phyloP scores from a whole-genome alignment of 2,888 invertebrate genomes.

The Bellardia bayeri region DNA sequence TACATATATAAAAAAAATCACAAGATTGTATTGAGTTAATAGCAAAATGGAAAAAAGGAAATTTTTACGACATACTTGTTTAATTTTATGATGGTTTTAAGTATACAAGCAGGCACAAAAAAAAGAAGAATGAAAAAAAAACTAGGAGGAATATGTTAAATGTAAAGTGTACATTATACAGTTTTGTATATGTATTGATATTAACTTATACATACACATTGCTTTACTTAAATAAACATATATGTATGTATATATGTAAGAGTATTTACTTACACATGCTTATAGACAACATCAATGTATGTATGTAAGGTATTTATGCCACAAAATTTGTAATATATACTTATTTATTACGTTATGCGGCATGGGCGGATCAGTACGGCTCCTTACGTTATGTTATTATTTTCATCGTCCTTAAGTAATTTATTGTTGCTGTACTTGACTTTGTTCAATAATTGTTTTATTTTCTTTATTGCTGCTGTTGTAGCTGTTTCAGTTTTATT shows the following conservation, averaged over 20 bases:
- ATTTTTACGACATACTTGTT: conserved; percentile 44
- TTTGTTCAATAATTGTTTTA: conserved; percentile 53
- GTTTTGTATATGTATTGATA: not conserved
- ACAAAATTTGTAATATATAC: conserved; percentile 27
- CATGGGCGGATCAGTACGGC: not conserved
- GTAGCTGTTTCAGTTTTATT: not conserved
- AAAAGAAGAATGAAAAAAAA: not conserved
- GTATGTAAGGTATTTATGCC: conserved; percentile 13
- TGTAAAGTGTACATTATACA: conserved; percentile 25
- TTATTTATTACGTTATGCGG: not conserved
- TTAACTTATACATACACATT: not conserved
- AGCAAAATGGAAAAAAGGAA: conserved; percentile 11
- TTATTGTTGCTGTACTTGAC: conserved; percentile 57
- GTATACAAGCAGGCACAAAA: not conserved
- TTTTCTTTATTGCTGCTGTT: not conserved
- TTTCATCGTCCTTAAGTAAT: conserved; percentile 54
- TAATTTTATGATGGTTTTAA: conserved; percentile 50
- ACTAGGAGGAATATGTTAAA: conserved; percentile 42
- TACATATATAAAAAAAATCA: conserved; percentile 12
- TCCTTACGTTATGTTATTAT: conserved; percentile 36
- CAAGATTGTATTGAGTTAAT: conserved; percentile 49
- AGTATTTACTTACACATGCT: not conserved
- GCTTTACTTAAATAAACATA: conserved; percentile 9
- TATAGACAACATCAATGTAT: not conserved
- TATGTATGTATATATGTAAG: not conserved